Conservation (phyloP, 2,888 invertebrate genomes). For the Amblyteles armatorius region DNA sequence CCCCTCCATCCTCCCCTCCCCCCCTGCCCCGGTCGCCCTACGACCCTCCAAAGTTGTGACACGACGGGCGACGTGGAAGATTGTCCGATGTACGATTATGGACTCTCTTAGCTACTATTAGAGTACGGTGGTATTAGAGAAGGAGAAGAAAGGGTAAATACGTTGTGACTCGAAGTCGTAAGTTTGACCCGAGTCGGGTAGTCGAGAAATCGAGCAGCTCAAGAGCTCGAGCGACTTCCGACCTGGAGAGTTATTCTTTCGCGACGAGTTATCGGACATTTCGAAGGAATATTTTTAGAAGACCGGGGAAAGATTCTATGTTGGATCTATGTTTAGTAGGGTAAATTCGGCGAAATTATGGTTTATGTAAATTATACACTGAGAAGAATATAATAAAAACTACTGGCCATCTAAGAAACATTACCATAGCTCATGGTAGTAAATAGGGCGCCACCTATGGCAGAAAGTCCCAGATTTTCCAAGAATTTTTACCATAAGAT, state of each 20-base stretch:
- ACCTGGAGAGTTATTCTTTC: not conserved
- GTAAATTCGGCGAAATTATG: not conserved
- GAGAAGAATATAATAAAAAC: no score
- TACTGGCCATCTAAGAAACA: no score
- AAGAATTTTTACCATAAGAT: no score
- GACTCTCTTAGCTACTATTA: slow-evolving; percentile 1
- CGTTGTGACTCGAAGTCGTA: not conserved
- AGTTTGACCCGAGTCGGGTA: not conserved
- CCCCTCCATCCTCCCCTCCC: slow-evolving; percentile 12
- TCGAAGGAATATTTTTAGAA: not conserved
- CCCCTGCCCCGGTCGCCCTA: not conserved
- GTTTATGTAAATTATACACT: no score
- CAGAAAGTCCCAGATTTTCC: no score
- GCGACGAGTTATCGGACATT: not conserved
- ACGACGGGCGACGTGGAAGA: slow-evolving; percentile 61
- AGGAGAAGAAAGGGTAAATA: not conserved
- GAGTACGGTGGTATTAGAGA: not conserved
- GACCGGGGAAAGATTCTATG: not conserved
- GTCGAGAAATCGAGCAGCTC: not conserved
- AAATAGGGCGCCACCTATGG: no score
- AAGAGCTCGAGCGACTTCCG: not conserved
- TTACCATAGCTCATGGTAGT: no score
- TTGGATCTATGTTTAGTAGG: not conserved
- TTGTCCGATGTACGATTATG: slow-evolving; percentile 44
- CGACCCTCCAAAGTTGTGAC: slow-evolving; percentile 3